Percentiles rank a stretch among this genome's conserved stretches.
phyloP scores from a whole-genome alignment of 2,797 vertebrate species.

The Margarornis squamiger region DNA sequence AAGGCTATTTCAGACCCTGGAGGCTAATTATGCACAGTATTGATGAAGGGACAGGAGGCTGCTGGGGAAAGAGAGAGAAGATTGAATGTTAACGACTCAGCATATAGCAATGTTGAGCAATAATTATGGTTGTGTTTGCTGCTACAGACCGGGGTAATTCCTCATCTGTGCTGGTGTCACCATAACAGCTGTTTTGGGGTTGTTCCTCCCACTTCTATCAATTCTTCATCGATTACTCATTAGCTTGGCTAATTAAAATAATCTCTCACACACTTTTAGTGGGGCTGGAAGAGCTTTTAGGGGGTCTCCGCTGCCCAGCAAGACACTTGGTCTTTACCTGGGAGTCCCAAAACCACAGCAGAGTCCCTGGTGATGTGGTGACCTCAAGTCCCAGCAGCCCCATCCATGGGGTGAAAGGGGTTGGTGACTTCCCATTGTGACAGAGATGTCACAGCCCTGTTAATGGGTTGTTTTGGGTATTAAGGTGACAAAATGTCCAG shows the following conservation, averaged over 20 bases:
- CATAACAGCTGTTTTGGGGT: background rate
- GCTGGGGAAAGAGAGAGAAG: background rate
- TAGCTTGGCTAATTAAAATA: background rate
- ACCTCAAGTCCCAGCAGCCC: background rate
- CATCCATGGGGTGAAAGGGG: accelerated
- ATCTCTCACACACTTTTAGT: accelerated
- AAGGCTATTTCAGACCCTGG: background rate
- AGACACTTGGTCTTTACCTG: background rate
- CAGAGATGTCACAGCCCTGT: background rate
- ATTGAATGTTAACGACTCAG: background rate
- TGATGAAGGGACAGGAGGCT: background rate
- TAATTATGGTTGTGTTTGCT: background rate
- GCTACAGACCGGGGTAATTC: background rate
- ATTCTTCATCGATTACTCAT: background rate
- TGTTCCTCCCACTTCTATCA: background rate
- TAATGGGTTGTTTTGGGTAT: background rate
- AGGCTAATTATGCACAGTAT: conserved; percentile 13
- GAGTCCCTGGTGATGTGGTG: background rate
- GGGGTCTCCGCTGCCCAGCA: accelerated
- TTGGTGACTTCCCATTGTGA: accelerated
- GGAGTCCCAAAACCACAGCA: accelerated
- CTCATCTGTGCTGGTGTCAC: background rate
- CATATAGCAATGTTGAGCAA: background rate
- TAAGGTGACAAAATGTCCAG: background rate
- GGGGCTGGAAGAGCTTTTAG: background rate